phyloP scores from a whole-genome alignment of 2,113 vertebrate genomes.

The Aleadryas rufinucha region DNA sequence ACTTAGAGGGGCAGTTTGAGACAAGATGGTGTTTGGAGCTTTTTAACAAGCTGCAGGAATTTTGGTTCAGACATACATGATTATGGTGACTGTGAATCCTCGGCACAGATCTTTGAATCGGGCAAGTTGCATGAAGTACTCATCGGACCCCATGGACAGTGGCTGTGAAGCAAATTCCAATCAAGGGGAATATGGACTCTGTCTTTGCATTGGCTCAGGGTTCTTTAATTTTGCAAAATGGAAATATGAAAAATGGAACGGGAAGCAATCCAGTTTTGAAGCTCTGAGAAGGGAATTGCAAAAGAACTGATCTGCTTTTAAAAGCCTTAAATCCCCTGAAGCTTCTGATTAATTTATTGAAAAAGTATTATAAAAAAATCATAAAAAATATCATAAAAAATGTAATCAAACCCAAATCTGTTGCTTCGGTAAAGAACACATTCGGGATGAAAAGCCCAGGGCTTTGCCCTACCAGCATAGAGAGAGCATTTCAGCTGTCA shows the following conservation, averaged over 20 bases:
- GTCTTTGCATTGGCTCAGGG: neutral
- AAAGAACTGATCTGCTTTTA: constrained; percentile 15
- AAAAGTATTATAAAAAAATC: too few species aligned
- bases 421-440: neutral
- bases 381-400: too few species aligned
- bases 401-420: constrained; percentile 12
- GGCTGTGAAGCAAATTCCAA: neutral
- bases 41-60: neutral
- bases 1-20: neutral
- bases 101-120: neutral
- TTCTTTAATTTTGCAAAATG: constrained; percentile 8
- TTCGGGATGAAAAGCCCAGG: neutral
- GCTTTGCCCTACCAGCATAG: neutral
- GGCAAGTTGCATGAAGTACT: neutral
- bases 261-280: constrained; percentile 25
- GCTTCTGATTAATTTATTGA: constrained; percentile 60
- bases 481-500: constrained; percentile 4
- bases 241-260: constrained; percentile 18
- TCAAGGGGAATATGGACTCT: neutral
- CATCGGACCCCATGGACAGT: fast-evolving
- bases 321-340: constrained; percentile 22
- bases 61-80: neutral
- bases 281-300: constrained; percentile 5
- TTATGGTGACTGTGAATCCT: neutral
- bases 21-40: neutral